Percentiles rank a stretch among this genome's conserved stretches.
phyloP scores from a whole-genome alignment of 2,113 vertebrate genomes.

The Alligator sinensis region DNA sequence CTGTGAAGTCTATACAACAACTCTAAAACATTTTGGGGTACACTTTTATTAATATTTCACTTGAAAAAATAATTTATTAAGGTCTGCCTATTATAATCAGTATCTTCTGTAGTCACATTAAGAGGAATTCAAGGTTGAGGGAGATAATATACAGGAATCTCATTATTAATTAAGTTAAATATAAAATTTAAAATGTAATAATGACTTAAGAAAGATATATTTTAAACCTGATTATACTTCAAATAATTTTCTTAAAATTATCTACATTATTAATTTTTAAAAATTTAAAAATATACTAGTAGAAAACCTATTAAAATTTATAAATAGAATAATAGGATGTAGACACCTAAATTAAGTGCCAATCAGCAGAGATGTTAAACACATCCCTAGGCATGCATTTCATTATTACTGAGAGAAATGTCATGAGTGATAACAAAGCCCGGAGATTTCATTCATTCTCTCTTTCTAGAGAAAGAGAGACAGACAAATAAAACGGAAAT shows the following conservation, averaged over 20 bases:
- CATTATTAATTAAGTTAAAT: not conserved
- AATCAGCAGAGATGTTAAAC: not conserved
- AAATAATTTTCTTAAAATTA: not conserved
- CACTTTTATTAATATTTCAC: not conserved
- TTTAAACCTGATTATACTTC: not conserved
- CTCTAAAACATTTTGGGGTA: not conserved
- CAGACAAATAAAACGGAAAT: not conserved
- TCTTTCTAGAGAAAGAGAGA: not conserved
- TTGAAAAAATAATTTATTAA: not conserved
- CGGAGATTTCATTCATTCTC: not conserved
- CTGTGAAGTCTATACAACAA: rapidly evolving
- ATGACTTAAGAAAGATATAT: not conserved
- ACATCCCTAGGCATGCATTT: rapidly evolving
- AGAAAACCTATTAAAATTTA: not conserved
- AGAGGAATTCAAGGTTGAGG: not conserved
- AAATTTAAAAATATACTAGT: not conserved
- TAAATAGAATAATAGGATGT: not conserved
- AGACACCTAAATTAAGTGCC: not conserved
- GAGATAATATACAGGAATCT: not conserved
- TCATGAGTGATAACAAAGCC: not conserved
- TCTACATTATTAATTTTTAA: not conserved
- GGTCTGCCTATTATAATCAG: not conserved
- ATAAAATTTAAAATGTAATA: not conserved
- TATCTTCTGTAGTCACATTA: not conserved
- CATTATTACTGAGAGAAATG: not conserved